phyloP scores from a whole-genome alignment of 2,888 invertebrate genomes.

The Girardia tigrina region DNA sequence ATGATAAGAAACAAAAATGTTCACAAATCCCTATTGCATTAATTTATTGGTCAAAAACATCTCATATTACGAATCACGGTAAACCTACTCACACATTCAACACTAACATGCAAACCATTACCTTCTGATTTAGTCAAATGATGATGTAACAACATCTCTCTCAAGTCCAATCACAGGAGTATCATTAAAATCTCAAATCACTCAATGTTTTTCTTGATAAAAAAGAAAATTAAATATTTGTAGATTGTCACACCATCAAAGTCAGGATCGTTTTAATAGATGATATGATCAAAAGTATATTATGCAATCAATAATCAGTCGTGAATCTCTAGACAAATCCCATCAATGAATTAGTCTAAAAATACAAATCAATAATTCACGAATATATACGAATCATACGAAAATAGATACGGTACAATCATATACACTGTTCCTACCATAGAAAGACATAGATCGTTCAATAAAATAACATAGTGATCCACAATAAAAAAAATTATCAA shows the following conservation, averaged over 20 bases:
- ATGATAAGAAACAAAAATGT: too few species aligned
- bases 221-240: background rate
- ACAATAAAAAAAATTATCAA: conserved; percentile 17
- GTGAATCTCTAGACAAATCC: conserved; percentile 13
- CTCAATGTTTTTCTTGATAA: conserved; percentile 19
- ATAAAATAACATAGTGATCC: background rate
- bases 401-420: conserved; percentile 20
- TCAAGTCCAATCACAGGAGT: background rate
- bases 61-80: conserved; percentile 9
- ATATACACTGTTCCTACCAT: conserved; percentile 8
- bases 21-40: background rate
- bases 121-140: conserved; percentile 7
- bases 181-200: background rate
- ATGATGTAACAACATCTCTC: background rate
- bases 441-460: conserved; percentile 17
- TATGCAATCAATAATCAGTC: conserved; percentile 19
- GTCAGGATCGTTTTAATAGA: background rate
- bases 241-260: conserved; percentile 15
- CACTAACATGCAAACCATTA: conserved; percentile 23
- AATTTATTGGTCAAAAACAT: conserved; percentile 6
- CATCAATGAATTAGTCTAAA: conserved; percentile 9
- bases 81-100: conserved; percentile 17
- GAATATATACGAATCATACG: conserved; percentile 18
- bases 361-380: conserved; percentile 20
- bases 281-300: conserved; percentile 20